Conservation (phyloP, 2,888 invertebrate species). For the Pantelozetes paolii region DNA sequence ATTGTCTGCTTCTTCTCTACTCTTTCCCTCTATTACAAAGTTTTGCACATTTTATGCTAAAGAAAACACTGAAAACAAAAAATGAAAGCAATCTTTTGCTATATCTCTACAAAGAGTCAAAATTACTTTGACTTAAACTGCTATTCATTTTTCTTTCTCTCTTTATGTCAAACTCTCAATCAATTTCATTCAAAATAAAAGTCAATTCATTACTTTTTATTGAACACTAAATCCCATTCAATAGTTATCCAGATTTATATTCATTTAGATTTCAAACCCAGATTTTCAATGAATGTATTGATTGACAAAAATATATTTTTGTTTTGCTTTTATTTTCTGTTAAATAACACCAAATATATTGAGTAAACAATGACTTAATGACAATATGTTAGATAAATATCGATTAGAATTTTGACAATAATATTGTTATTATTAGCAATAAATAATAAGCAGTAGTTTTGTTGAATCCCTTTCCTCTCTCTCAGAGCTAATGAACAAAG, state of each 20-base stretch:
- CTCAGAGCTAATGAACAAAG: too few species aligned
- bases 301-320: too few species aligned
- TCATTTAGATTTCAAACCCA: too few species aligned
- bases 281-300: too few species aligned
- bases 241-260: too few species aligned
- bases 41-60: neutral
- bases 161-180: neutral
- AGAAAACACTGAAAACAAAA: neutral
- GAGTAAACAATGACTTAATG: too few species aligned
- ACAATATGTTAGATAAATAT: too few species aligned
- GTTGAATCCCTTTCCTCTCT: neutral
- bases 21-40: neutral
- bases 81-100: neutral
- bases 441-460: slow-evolving; percentile 1
- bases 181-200: neutral
- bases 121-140: neutral
- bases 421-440: slow-evolving; percentile 9
- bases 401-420: neutral
- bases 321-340: too few species aligned
- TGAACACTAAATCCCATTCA: too few species aligned
- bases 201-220: neutral
- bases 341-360: too few species aligned
- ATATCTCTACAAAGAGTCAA: too few species aligned
- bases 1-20: too few species aligned
- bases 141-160: neutral